Evolutionary conservation across 2,113 vertebrate species (phyloP).

Genomic region (Rana temporaria): DNA sequence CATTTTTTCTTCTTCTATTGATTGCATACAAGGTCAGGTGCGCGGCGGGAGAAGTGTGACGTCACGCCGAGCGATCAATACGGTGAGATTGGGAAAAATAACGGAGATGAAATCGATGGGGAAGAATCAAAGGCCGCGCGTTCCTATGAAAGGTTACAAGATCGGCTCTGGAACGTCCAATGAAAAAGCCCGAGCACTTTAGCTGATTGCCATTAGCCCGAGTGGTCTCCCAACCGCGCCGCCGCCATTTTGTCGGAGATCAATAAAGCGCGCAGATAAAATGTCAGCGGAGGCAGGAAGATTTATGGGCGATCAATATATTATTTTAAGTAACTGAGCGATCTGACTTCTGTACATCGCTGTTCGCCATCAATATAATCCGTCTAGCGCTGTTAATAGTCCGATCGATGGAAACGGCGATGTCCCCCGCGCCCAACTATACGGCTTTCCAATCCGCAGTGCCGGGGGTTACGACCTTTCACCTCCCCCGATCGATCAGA

Average conservation of each 20-base stretch:
- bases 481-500: not conserved
- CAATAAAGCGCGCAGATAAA: not conserved
- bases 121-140: too few species aligned
- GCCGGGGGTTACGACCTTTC: not conserved
- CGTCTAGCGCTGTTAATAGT: not conserved
- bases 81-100: not conserved
- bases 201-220: slow-evolving; percentile 3
- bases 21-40: not conserved
- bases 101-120: not conserved
- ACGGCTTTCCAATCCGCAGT: not conserved
- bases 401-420: not conserved
- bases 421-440: not conserved
- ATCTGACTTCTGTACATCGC: not conserved
- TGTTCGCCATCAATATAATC: slow-evolving; percentile 4
- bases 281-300: not conserved
- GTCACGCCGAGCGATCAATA: not conserved
- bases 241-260: not conserved
- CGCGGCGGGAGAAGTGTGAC: not conserved
- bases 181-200: not conserved
- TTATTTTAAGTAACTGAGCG: slow-evolving; percentile 16
- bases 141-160: too few species aligned
- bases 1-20: not conserved
- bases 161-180: too few species aligned
- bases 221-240: not conserved
- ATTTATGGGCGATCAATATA: slow-evolving; percentile 22